Percentiles rank a stretch among this genome's conserved stretches.
Conservation (phyloP, 1,140 invertebrate species). For the Drosophila saltans region DNA sequence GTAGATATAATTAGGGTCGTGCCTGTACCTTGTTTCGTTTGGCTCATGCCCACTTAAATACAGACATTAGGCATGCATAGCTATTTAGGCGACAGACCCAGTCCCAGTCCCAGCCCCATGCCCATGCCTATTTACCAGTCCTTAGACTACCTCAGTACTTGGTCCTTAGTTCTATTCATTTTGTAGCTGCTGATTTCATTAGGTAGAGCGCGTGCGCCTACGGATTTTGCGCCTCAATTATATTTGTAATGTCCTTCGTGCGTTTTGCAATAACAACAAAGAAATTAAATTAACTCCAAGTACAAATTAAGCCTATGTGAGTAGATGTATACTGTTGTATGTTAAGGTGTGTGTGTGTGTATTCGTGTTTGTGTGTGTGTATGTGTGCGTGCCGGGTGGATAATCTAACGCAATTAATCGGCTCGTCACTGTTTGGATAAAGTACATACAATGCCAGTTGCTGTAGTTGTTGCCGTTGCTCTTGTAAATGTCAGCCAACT, state of each 20-base stretch:
- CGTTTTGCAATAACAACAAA: conserved; percentile 75
- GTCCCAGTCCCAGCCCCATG: conserved; percentile 5
- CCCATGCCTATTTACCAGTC: too few species aligned
- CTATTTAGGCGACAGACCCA: conserved; percentile 60
- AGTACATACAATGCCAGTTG: conserved; percentile 56
- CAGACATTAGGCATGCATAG: conserved; percentile 77
- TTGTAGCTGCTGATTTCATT: conserved; percentile 56
- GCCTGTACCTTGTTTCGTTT: conserved; percentile 37
- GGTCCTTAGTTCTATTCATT: conserved; percentile 6
- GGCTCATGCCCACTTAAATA: conserved; percentile 74
- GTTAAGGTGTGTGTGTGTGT: conserved; percentile 7
- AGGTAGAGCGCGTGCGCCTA: conserved; percentile 52
- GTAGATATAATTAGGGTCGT: conserved; percentile 62
- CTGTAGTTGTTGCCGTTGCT: conserved; percentile 17
- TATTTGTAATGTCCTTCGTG: conserved; percentile 64
- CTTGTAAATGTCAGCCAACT: conserved; percentile 55
- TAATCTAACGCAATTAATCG: conserved; percentile 81
- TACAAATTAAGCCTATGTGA: conserved; percentile 61
- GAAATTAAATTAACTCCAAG: conserved; percentile 75
- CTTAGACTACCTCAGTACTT: background rate
- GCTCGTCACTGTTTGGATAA: conserved; percentile 72
- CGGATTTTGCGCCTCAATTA: conserved; percentile 72
- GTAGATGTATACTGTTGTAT: too few species aligned
- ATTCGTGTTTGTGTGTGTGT: conserved; percentile 18
- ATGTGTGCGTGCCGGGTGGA: conserved; percentile 42